These are phyloP conservation scores for Aplodontia rufa DNA, from an alignment of 2,113 vertebrate genomes.

Conservation along the genomic window DNA sequence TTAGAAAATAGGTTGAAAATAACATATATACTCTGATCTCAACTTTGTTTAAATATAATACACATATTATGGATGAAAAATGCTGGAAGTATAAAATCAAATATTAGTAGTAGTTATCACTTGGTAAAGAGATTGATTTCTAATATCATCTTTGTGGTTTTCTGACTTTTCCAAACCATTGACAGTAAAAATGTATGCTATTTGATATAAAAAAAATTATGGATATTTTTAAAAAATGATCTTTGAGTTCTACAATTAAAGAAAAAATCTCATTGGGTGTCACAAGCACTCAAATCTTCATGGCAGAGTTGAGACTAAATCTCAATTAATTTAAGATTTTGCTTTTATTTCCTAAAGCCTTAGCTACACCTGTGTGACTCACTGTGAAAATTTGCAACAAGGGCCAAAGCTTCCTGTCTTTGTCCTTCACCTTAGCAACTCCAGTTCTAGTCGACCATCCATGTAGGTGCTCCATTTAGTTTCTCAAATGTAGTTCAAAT, in stretches of 20 bases:
- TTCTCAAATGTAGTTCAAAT: neutral
- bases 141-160: neutral
- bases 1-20: neutral
- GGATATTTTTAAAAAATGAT: neutral
- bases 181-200: neutral
- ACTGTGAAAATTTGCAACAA: neutral
- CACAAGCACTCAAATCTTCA: neutral
- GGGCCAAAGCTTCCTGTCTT: neutral
- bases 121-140: neutral
- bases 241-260: constrained; percentile 24
- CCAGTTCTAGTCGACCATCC: neutral
- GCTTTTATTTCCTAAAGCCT: neutral
- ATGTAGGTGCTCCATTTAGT: neutral
- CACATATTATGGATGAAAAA: neutral
- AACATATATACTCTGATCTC: neutral
- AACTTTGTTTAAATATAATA: constrained; percentile 17
- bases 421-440: neutral
- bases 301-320: neutral
- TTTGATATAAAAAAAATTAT: too few relatives aligned
- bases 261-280: neutral
- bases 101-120: constrained; percentile 17
- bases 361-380: neutral
- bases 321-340: constrained; percentile 15
- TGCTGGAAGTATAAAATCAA: constrained; percentile 5
- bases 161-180: neutral